phyloP scores from a whole-genome alignment of 2,113 vertebrate species.

The Okapia johnstoni region DNA sequence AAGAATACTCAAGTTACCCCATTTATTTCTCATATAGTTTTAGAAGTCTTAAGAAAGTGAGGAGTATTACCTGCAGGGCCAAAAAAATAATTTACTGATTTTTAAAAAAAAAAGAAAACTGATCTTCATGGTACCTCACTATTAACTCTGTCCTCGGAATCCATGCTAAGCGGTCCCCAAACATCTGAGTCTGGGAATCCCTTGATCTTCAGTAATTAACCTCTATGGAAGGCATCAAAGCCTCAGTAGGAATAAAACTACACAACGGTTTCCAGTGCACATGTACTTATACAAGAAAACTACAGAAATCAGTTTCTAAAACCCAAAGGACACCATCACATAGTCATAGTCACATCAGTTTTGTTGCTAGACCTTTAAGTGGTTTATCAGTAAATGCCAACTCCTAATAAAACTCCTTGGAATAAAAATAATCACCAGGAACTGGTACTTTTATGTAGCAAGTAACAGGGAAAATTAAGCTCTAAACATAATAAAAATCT shows the following conservation, averaged over 20 bases:
- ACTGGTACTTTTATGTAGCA: not conserved
- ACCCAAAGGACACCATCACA: not conserved
- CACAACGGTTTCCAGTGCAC: not conserved
- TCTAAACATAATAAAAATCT: conserved; percentile 28
- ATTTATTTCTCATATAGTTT: not conserved
- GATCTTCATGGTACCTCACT: not conserved
- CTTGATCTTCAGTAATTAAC: not conserved
- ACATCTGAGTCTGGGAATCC: not conserved
- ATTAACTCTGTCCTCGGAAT: not conserved
- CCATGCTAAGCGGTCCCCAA: not conserved
- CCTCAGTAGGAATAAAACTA: not conserved
- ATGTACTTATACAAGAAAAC: not conserved
- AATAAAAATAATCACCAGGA: not conserved
- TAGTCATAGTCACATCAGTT: not conserved
- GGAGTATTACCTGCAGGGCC: not conserved
- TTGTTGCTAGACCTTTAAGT: not conserved
- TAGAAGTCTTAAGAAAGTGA: not conserved
- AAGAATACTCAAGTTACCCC: not conserved
- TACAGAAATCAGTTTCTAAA: not conserved
- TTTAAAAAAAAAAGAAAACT: not conserved
- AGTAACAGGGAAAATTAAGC: not conserved
- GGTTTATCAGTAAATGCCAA: not conserved
- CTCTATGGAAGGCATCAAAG: not conserved
- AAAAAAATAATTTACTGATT: not conserved
- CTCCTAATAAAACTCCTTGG: not conserved